Base-by-base conservation (phyloP, 64 coral and sea anemone species). In the Montipora capricornis region DNA sequence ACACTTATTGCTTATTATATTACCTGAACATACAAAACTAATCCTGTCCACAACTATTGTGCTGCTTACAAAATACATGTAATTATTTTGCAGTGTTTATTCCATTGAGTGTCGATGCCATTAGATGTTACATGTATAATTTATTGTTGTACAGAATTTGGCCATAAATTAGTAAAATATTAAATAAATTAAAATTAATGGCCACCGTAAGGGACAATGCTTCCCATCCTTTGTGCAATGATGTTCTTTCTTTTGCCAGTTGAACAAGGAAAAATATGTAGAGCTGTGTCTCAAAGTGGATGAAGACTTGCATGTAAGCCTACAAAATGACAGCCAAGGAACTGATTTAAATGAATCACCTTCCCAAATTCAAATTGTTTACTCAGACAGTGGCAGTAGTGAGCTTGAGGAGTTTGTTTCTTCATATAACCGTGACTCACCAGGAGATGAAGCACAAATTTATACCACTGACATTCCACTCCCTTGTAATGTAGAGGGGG, bases 221-320 rank as follows among this genome's bases (percentile, higher is more conserved):
- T 37, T 37, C 2, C 37, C 37, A 37, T 1, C 58, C 6, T 0
- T 29, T 5, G 11, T 83, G 10, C 24, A 47, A 76, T 64, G 3
- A 8, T 22, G n/a, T 13, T 80, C 69, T 91, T 45, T 45, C 62
- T 77, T 47, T 68, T 74, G 6, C 62, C 26, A 98, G 96, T 51
- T 98, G 44, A 92, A 84, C 89, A 98, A 95, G 66, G 78, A 77
- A 83, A 82, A 91, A 13, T 92, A 92, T 50, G 82, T 95, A 60
- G 85, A 98, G 61, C 74, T 49, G 20, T 97, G 75, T 82, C 73
- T 92, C 14, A 68, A 59, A 47, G 80, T 60, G 60, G 75, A 68
- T 26, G 80, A 77, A 20, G 47, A 57, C 81, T 13, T 74, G 0
- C 26, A 26, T 26, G 26, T 26, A 37, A 81, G 80, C 51, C 29